Conservation (phyloP, 2,888 invertebrate genomes). For the Aplocera efformata region DNA sequence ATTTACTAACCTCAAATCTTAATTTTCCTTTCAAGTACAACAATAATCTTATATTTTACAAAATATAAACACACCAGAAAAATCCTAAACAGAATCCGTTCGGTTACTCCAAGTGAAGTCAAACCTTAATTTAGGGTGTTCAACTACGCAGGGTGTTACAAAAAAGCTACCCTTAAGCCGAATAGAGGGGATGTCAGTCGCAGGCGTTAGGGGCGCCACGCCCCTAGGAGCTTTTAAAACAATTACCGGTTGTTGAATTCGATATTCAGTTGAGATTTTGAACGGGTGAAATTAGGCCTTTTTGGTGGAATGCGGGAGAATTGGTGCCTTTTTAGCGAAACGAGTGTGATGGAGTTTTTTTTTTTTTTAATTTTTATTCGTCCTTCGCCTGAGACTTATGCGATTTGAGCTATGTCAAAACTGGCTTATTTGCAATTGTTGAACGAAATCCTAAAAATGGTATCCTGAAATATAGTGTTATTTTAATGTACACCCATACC, state of each 20-base stretch:
- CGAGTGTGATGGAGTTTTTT: neutral
- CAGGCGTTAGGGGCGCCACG: constrained; percentile 45
- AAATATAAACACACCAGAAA: too few relatives aligned
- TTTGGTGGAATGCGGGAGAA: constrained; percentile 2
- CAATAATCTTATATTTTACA: too few relatives aligned
- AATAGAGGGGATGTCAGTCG: constrained; percentile 53
- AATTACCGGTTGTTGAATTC: constrained; percentile 43
- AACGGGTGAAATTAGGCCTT: constrained; percentile 19
- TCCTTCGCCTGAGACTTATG: too few relatives aligned
- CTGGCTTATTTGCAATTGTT: too few relatives aligned
- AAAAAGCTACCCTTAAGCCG: constrained; percentile 63
- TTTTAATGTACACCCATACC: too few relatives aligned
- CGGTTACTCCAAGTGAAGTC: neutral
- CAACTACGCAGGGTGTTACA: constrained; percentile 55
- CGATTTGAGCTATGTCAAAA: too few relatives aligned
- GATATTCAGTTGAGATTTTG: constrained; percentile 11
- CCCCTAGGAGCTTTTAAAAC: constrained; percentile 49
- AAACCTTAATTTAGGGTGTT: neutral
- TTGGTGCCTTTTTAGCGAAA: neutral
- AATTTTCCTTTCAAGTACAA: too few relatives aligned
- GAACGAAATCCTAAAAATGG: too few relatives aligned
- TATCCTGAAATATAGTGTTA: too few relatives aligned
- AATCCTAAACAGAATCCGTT: too few relatives aligned
- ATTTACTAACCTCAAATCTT: too few relatives aligned
- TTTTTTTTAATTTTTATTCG: too few relatives aligned